These are phyloP conservation scores for Ylistrum balloti DNA, from an alignment of 1,140 invertebrate species.

Conservation along the genomic window DNA sequence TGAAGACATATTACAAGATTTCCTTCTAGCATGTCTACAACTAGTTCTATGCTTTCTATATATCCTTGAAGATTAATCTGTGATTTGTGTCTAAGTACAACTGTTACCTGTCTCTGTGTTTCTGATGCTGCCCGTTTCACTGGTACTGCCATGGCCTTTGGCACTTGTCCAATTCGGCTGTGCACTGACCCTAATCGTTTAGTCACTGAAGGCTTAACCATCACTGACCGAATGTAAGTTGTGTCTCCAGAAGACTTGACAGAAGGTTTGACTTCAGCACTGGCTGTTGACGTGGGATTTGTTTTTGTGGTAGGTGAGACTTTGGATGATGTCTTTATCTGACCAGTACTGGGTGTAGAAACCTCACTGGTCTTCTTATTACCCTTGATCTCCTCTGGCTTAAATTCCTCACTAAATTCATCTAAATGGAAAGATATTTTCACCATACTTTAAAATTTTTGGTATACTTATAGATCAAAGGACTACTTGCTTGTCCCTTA, in stretches of 20 bases:
- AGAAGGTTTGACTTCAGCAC: not conserved
- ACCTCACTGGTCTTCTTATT: conserved; percentile 30
- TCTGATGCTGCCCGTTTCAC: not conserved
- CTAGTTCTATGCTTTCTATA: too few relatives aligned
- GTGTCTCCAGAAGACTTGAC: not conserved
- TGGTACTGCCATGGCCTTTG: not conserved
- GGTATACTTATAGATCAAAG: too few relatives aligned
- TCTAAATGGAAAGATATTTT: conserved; percentile 50
- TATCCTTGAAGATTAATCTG: too few relatives aligned
- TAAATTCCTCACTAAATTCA: conserved; percentile 72
- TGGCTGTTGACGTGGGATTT: conserved; percentile 50
- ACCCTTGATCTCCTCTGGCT: conserved; percentile 56
- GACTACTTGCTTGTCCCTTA: too few relatives aligned
- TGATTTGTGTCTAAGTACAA: not conserved
- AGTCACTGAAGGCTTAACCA: conserved; percentile 32
- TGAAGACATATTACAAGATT: too few relatives aligned
- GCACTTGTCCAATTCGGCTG: not conserved
- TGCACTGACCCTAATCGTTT: not conserved
- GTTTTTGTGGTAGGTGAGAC: conserved; percentile 55
- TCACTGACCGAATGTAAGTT: not conserved
- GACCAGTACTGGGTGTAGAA: conserved; percentile 29
- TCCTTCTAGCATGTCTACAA: too few relatives aligned
- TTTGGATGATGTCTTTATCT: conserved; percentile 40
- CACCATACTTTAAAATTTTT: not conserved
- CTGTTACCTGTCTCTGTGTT: not conserved